A percentile compares a stretch with the other conserved stretches of the same genome.
Evolutionary conservation across 2,888 invertebrate species (phyloP).

Genomic region (Eurytoma californica): DNA sequence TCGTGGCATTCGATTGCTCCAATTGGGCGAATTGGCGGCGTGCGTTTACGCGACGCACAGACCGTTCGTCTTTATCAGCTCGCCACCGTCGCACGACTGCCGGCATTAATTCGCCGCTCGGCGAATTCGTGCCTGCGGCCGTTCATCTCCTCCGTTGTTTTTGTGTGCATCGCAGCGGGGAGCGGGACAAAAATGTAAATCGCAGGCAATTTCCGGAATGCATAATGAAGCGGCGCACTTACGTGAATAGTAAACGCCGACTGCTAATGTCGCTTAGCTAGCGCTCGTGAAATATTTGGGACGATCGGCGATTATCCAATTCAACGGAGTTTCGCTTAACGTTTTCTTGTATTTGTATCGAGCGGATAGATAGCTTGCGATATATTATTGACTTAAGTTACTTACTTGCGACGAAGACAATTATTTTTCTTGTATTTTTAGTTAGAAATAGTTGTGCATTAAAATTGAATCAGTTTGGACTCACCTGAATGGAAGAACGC

Average conservation of each 20-base stretch:
- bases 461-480: slow-evolving; percentile 67
- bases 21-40: slow-evolving; percentile 33
- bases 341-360: not conserved
- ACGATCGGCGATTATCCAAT: not conserved
- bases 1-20: slow-evolving; percentile 38
- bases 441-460: not conserved
- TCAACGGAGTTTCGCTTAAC: slow-evolving; percentile 22
- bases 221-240: slow-evolving; percentile 15
- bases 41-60: slow-evolving; percentile 23
- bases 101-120: slow-evolving; percentile 27
- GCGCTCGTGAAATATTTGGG: not conserved
- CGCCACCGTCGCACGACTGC: not conserved
- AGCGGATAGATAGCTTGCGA: too few species aligned
- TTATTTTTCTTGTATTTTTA: too few species aligned
- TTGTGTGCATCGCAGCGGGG: not conserved
- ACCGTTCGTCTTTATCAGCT: slow-evolving; percentile 24
- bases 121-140: not conserved
- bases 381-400: too few species aligned
- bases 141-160: not conserved
- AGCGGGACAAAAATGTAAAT: not conserved
- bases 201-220: not conserved
- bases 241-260: slow-evolving; percentile 12
- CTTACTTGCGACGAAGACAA: too few species aligned
- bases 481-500: slow-evolving; percentile 89
- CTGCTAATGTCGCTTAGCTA: not conserved